A percentile compares a stretch with the other conserved stretches of the same genome.
These are phyloP conservation scores for Boleophthalmus pectinirostris DNA, from an alignment of 2,113 vertebrate species.

Conservation along the genomic window DNA sequence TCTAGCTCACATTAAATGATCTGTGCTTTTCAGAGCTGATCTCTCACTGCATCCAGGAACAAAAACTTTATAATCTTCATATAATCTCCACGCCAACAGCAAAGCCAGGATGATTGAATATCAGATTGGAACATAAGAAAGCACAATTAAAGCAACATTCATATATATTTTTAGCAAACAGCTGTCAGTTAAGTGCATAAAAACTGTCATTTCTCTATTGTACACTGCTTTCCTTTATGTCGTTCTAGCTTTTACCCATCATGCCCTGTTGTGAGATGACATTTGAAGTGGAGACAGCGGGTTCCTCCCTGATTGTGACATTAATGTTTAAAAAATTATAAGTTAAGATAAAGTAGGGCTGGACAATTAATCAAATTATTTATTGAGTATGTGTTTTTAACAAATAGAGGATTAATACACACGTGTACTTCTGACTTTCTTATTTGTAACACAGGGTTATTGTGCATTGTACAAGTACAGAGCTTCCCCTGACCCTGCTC, in stretches of 20 bases:
- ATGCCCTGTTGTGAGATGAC: conserved; percentile 56
- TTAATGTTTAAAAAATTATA: neutral
- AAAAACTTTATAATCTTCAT: conserved; percentile 18
- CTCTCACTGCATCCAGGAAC: neutral
- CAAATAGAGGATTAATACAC: too few species aligned
- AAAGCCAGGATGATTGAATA: neutral
- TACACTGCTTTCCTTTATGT: conserved; percentile 8
- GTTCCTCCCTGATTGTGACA: conserved; percentile 29
- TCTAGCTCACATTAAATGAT: neutral
- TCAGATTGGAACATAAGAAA: neutral
- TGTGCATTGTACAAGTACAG: too few species aligned
- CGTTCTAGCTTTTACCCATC: conserved; percentile 25
- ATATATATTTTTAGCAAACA: too few species aligned
- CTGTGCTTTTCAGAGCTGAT: neutral
- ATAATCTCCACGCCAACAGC: neutral
- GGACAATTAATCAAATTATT: too few species aligned
- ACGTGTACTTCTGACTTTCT: too few species aligned
- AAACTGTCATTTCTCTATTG: neutral
- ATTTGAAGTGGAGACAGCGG: conserved; percentile 61
- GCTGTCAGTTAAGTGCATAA: too few species aligned
- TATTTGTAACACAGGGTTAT: too few species aligned
- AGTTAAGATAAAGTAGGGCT: neutral
- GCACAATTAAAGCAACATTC: neutral
- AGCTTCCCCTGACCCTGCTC: too few species aligned
- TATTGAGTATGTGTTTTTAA: too few species aligned